These are phyloP conservation scores for Platysternon megacephalum DNA, from an alignment of 2,113 vertebrate genomes.

Conservation along the genomic window DNA sequence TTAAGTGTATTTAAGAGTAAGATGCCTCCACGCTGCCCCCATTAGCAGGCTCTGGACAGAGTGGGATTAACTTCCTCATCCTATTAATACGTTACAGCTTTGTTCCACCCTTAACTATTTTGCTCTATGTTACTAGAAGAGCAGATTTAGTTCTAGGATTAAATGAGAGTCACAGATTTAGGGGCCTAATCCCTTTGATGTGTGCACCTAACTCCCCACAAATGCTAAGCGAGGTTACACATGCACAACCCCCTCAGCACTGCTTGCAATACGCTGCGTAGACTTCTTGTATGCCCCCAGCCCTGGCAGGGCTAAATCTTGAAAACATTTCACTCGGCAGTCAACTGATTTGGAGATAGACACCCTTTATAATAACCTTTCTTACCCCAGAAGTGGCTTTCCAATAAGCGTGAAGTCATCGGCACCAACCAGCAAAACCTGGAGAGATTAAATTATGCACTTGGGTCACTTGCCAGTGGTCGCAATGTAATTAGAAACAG, in stretches of 20 bases:
- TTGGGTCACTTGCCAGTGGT: neutral
- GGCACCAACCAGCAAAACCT: conserved; percentile 89
- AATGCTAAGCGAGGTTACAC: neutral
- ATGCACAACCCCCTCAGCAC: neutral
- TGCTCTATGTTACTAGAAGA: neutral
- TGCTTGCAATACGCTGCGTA: neutral
- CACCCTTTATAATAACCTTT: neutral
- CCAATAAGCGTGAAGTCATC: conserved; percentile 87
- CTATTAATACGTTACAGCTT: neutral
- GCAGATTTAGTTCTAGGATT: neutral
- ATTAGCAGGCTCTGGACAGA: neutral
- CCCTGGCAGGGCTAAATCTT: neutral
- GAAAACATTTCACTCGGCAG: neutral
- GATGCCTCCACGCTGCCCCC: neutral
- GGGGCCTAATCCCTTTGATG: neutral
- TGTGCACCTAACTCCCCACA: neutral
- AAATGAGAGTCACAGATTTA: neutral
- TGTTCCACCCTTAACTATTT: neutral
- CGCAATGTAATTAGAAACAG: neutral
- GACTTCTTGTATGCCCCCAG: neutral
- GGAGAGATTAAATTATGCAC: neutral
- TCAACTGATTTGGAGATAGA: neutral
- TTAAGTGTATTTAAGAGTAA: neutral
- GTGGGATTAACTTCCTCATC: neutral
- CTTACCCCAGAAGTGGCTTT: conserved; percentile 87